Base-by-base conservation (phyloP, 1,140 invertebrate genomes). In the Drosophila pseudoananassae region DNA sequence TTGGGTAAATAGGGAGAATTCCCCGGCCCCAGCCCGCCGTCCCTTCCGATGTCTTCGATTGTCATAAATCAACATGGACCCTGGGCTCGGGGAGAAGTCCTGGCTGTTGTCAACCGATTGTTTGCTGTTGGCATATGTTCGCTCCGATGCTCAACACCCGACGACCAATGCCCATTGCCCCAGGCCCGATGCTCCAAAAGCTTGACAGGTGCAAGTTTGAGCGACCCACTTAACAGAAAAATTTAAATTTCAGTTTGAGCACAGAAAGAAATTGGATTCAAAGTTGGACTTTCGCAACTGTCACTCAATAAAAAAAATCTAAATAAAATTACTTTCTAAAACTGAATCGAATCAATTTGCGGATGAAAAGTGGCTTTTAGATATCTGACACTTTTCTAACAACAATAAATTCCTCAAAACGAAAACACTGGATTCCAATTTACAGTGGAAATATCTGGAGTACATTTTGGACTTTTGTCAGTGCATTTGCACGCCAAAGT, bases 51-150 rank as follows among this genome's bases (percentile, higher is more conserved):
- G 63, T 68, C 66, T 88, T 88, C 84, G 84, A 88, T 88, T 79
- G 84, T 75, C 76, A 88, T 88, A 88, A 88, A 88, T 88, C 83
- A 88, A 64, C 78, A 55, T 56, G 78, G 51, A 56, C 12, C 36
- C 14, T n/a, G 27, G 47, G 36, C 54, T 45, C 38, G 31, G 20
- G 40, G 31, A 59, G 55, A 14, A 10, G 33, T 33, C 40, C 40
- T 43, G n/a, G 15, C 36, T 31, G 29, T 36, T 78, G 59, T 87
- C 74, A 85, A 85, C 60, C 50, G 77, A 85, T 77, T 85, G 81
- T 58, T 80, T 64, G 52, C 55, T 55, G 63, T 27, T 65, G 70
- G 60, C 73, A 76, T 76, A 76, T 76, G 73, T 50, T 76, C 54
- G 36, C 45, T 43, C 20, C 52, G 56, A 43, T 52, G 29, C 50